A percentile compares a stretch with the other conserved stretches of the same genome.
Evolutionary conservation across 2,888 invertebrate species (phyloP).

Genomic region (Eristalis arbustorum): DNA sequence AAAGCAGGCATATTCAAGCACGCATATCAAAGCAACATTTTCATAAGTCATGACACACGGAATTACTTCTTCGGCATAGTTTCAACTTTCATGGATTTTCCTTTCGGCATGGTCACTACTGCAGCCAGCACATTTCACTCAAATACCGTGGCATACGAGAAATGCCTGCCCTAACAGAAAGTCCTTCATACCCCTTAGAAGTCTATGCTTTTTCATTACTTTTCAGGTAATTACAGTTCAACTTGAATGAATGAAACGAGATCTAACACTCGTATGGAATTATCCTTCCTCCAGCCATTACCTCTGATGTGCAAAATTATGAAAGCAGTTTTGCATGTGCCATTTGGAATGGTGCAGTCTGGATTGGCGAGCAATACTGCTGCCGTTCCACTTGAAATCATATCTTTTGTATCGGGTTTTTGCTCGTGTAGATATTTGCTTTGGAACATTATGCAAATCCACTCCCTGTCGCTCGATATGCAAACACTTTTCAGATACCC

Average conservation of each 20-base stretch:
- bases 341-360: constrained; percentile 3
- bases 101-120: constrained; percentile 8
- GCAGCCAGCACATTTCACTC: constrained; percentile 15
- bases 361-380: background rate
- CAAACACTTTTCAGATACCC: constrained; percentile 54
- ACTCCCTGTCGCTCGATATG: constrained; percentile 69
- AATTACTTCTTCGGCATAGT: constrained; percentile 21
- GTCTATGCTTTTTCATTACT: constrained; percentile 40
- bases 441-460: constrained; percentile 52
- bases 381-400: constrained; percentile 25
- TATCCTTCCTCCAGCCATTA: constrained; percentile 27
- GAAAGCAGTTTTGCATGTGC: constrained; percentile 52
- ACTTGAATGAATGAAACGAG: constrained; percentile 36
- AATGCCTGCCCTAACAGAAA: background rate
- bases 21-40: constrained; percentile 29
- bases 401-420: constrained; percentile 1
- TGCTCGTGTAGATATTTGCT: constrained; percentile 2
- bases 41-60: constrained; percentile 44
- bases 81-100: constrained; percentile 10
- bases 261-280: constrained; percentile 23
- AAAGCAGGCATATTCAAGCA: background rate
- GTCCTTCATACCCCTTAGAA: background rate
- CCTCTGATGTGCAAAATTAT: constrained; percentile 45
- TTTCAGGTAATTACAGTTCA: constrained; percentile 53
- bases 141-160: constrained; percentile 27